These are phyloP conservation scores for Drosophila siamana DNA, from an alignment of 2,888 invertebrate genomes.

Conservation along the genomic window DNA sequence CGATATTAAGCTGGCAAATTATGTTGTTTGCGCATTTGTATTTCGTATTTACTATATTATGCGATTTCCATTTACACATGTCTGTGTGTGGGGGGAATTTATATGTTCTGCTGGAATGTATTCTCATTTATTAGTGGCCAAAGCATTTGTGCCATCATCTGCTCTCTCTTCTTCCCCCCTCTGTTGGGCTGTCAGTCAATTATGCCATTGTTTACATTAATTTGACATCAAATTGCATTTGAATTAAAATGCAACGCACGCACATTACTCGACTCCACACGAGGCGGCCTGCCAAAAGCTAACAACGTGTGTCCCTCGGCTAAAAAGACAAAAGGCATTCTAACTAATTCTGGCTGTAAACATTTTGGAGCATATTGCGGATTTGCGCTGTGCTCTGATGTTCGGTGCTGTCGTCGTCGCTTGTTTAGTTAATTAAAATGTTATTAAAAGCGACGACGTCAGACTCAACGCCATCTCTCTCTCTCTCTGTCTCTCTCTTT, in stretches of 20 bases:
- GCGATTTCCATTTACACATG: constrained; percentile 41
- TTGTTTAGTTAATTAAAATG: constrained; percentile 66
- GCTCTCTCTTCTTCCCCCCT: neutral
- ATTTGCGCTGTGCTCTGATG: constrained; percentile 1
- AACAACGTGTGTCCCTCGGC: neutral
- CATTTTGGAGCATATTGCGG: constrained; percentile 13
- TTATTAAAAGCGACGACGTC: constrained; percentile 56
- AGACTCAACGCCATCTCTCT: constrained; percentile 16
- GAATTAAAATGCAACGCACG: constrained; percentile 64
- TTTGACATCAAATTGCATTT: constrained; percentile 65
- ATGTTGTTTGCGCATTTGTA: constrained; percentile 54
- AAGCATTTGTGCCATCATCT: constrained; percentile 35
- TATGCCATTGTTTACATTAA: constrained; percentile 72
- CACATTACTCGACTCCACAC: constrained; percentile 36
- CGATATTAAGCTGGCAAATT: constrained; percentile 48
- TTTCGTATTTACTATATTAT: constrained; percentile 13
- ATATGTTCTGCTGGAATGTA: constrained; percentile 18
- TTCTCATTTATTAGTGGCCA: constrained; percentile 47
- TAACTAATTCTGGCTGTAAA: constrained; percentile 7
- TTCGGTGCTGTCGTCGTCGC: no score
- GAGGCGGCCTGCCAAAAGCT: no score
- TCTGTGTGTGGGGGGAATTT: no score
- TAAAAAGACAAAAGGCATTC: constrained; percentile 6
- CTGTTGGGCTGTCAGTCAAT: constrained; percentile 48
- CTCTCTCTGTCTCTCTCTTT: no score